Conservation (phyloP, 2,113 vertebrate species). For the Zosterops lateralis region DNA sequence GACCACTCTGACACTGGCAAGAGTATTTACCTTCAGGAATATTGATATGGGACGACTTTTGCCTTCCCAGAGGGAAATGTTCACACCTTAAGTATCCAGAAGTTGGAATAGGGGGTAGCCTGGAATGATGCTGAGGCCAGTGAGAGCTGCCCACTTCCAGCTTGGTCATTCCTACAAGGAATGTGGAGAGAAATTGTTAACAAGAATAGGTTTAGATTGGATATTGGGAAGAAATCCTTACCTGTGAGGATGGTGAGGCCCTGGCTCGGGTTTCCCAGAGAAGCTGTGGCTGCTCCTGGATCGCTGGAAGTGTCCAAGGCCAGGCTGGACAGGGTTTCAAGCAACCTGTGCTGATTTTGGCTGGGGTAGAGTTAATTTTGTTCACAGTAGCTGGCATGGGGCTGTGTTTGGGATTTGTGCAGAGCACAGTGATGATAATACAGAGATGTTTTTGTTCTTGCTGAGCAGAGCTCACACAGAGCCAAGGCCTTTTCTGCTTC, state of each 20-base stretch:
- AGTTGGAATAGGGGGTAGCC: rapidly evolving
- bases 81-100: neutral
- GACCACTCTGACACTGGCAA: neutral
- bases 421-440: neutral
- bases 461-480: neutral
- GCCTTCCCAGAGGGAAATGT: neutral
- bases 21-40: neutral
- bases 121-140: rapidly evolving
- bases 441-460: neutral
- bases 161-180: neutral
- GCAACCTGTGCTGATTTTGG: neutral
- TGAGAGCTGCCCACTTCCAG: neutral
- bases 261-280: neutral
- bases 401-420: neutral
- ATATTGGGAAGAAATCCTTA: neutral
- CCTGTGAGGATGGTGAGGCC: neutral
- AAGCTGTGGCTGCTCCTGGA: neutral
- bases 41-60: neutral
- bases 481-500: neutral
- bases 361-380: neutral
- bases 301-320: neutral
- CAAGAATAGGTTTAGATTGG: neutral
- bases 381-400: neutral
- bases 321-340: neutral
- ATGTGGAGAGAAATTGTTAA: neutral